Evolutionary conservation across 1,140 invertebrate species (phyloP).

Genomic region (Drosophila busckii): DNA sequence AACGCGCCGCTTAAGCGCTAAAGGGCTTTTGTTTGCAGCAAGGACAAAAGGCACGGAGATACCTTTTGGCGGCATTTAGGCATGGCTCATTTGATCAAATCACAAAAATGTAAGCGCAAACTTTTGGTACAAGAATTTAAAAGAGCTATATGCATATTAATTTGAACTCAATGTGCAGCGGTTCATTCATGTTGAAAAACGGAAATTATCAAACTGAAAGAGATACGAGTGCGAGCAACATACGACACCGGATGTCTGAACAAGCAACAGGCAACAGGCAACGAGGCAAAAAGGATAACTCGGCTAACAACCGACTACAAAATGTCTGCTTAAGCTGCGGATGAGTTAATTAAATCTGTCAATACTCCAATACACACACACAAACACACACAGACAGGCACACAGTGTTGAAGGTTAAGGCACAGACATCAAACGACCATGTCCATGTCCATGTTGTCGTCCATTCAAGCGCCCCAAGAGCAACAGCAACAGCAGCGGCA

Average conservation of each 20-base stretch:
- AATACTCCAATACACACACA: constrained; percentile 51
- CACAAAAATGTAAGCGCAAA: constrained; percentile 21
- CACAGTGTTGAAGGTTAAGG: constrained; percentile 12
- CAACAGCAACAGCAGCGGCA: constrained; percentile 9
- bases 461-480: constrained; percentile 57
- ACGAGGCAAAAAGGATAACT: constrained; percentile 42
- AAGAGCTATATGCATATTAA: not conserved
- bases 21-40: constrained; percentile 62
- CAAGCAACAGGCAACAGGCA: constrained; percentile 12
- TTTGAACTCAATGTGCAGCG: constrained; percentile 25
- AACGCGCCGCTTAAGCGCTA: constrained; percentile 41
- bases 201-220: constrained; percentile 73
- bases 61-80: constrained; percentile 71
- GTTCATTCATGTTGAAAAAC: constrained; percentile 65
- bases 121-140: constrained; percentile 5
- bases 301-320: constrained; percentile 53
- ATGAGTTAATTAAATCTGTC: constrained; percentile 78
- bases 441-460: constrained; percentile 57
- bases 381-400: constrained; percentile 8
- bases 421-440: constrained; percentile 54
- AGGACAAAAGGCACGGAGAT: constrained; percentile 26
- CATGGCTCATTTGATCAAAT: constrained; percentile 74
- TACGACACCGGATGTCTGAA: constrained; percentile 72
- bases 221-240: constrained; percentile 60
- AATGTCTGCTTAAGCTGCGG: constrained; percentile 72